phyloP scores from a whole-genome alignment of 2,888 invertebrate species.

The Morpho deidamia region DNA sequence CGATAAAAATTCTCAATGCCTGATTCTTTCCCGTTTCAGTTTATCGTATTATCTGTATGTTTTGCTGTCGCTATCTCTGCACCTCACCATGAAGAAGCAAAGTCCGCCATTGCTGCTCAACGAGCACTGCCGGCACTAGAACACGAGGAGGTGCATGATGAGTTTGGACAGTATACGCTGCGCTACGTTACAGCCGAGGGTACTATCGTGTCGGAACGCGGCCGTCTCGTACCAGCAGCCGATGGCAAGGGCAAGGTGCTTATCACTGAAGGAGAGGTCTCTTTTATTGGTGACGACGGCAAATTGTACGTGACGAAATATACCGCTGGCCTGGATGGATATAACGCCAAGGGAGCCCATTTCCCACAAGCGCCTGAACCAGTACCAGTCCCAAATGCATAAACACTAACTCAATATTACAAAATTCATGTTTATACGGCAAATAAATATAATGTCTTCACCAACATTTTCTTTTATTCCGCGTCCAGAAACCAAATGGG shows the following conservation, averaged over 20 bases:
- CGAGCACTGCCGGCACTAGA: slow-evolving; percentile 31
- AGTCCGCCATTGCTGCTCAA: background rate
- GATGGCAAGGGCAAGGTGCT: slow-evolving; percentile 36
- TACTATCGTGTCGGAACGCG: slow-evolving; percentile 39
- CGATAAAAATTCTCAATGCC: no score
- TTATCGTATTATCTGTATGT: slow-evolving; percentile 10
- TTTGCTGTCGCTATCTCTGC: slow-evolving; percentile 9
- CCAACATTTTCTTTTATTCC: no score
- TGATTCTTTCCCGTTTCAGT: slow-evolving; percentile 3
- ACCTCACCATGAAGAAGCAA: background rate
- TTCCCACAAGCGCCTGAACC: slow-evolving; percentile 33
- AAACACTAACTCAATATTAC: background rate
- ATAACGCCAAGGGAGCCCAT: slow-evolving; percentile 41
- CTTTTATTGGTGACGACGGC: slow-evolving; percentile 46
- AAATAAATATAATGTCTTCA: background rate
- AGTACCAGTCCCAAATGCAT: slow-evolving; percentile 2
- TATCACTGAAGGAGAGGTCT: slow-evolving; percentile 38
- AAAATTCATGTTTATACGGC: background rate
- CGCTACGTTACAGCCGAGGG: slow-evolving; percentile 49
- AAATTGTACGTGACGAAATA: slow-evolving; percentile 51
- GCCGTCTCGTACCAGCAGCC: slow-evolving; percentile 36
- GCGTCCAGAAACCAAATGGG: no score
- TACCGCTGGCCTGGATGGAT: slow-evolving; percentile 45
- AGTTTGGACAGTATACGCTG: slow-evolving; percentile 41
- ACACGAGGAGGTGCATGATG: slow-evolving; percentile 43